phyloP scores from a whole-genome alignment of 2,888 invertebrate genomes.

The Pseudoips prasinana region DNA sequence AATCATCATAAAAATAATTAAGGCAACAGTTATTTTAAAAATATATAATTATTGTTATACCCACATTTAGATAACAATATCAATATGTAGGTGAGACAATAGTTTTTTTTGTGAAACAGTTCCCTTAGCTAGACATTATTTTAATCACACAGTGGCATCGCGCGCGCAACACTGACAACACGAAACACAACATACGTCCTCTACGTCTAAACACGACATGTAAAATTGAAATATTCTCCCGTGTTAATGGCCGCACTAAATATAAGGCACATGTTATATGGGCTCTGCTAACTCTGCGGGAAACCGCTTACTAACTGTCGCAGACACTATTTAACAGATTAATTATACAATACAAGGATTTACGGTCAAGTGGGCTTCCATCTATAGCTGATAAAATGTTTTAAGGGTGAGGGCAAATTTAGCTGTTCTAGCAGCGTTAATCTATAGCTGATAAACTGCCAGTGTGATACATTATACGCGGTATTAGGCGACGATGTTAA shows the following conservation, averaged over 20 bases:
- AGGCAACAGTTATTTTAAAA: conserved; percentile 58
- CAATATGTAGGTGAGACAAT: conserved; percentile 41
- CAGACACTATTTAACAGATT: too few species aligned
- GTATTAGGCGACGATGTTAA: too few species aligned
- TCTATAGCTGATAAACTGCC: too few species aligned
- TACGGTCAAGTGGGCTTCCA: too few species aligned
- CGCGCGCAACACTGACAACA: conserved; percentile 25
- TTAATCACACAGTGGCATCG: conserved; percentile 45
- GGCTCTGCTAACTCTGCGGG: too few species aligned
- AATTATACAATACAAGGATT: too few species aligned
- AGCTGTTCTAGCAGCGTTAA: too few species aligned
- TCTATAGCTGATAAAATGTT: too few species aligned
- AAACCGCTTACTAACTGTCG: too few species aligned
- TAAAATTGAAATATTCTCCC: conserved; percentile 28
- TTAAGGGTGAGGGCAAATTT: too few species aligned
- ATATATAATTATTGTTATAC: conserved; percentile 41
- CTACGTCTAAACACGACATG: conserved; percentile 20
- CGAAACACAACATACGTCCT: conserved; percentile 29
- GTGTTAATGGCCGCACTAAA: conserved; percentile 31
- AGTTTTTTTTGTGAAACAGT: conserved; percentile 35
- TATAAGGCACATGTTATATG: too few species aligned
- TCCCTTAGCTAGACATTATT: conserved; percentile 43
- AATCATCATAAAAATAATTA: conserved; percentile 56
- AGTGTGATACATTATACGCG: too few species aligned
- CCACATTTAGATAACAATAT: conserved; percentile 28